These are phyloP conservation scores for Sebastes cheni DNA, from an alignment of 2,797 vertebrate species.

Conservation along the genomic window DNA sequence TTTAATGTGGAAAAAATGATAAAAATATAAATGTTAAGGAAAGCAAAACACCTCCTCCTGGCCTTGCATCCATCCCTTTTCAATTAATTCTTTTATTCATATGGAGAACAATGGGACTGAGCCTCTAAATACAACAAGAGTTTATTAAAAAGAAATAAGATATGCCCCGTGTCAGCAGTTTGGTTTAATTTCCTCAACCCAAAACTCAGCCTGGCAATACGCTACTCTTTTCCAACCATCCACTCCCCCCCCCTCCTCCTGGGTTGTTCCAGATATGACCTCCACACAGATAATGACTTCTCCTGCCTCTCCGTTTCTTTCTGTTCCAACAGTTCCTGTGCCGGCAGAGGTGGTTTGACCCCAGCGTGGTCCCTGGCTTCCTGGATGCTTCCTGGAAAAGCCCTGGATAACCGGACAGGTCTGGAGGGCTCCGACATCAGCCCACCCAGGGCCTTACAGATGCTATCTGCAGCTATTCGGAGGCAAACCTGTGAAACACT, in stretches of 20 bases:
- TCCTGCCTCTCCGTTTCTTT: slow-evolving; percentile 53
- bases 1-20: not conserved
- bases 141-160: slow-evolving; percentile 22
- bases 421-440: slow-evolving; percentile 17
- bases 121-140: not conserved
- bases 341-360: slow-evolving; percentile 60
- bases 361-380: slow-evolving; percentile 45
- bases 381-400: slow-evolving; percentile 63
- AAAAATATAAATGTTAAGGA: not conserved
- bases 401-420: slow-evolving; percentile 42
- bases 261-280: slow-evolving; percentile 45
- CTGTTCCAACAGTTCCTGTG: slow-evolving; percentile 38
- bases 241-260: not conserved
- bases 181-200: slow-evolving; percentile 20
- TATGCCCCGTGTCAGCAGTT: slow-evolving; percentile 16
- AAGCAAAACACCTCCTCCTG: not conserved
- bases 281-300: slow-evolving; percentile 72
- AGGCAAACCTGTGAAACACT: slow-evolving; percentile 32
- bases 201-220: slow-evolving; percentile 21
- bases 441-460: slow-evolving; percentile 24
- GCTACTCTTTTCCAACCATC: slow-evolving; percentile 1
- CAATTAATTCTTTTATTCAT: not conserved
- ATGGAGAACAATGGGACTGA: not conserved
- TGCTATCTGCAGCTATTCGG: slow-evolving; percentile 39
- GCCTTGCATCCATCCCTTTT: not conserved